These are phyloP conservation scores for Lasioglossum calceatum DNA, from an alignment of 2,888 invertebrate species.

Conservation along the genomic window DNA sequence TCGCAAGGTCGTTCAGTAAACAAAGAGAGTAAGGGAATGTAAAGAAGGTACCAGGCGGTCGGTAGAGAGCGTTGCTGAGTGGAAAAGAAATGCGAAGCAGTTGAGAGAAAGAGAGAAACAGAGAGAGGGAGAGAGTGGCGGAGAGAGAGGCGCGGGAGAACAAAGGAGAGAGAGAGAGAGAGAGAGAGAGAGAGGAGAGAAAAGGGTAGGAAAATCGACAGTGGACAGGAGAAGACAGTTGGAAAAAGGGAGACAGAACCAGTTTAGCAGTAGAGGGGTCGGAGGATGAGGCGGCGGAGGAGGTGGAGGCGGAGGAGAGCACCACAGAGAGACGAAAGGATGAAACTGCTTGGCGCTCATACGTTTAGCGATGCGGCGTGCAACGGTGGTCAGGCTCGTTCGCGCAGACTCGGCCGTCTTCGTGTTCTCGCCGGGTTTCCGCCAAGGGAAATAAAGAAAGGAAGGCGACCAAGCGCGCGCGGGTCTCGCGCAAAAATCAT, in stretches of 20 bases:
- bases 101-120: not conserved
- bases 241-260: not conserved
- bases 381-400: conserved; percentile 52
- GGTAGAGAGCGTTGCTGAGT: not conserved
- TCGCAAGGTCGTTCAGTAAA: conserved; percentile 51
- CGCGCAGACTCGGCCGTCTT: conserved; percentile 77
- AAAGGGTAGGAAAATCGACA: not conserved
- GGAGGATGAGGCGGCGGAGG: not conserved
- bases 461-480: conserved; percentile 70
- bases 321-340: conserved; percentile 23
- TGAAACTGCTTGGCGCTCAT: conserved; percentile 44
- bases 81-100: conserved; percentile 38
- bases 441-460: conserved; percentile 75
- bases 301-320: not conserved
- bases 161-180: not conserved
- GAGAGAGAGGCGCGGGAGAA: not conserved
- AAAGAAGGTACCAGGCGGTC: conserved; percentile 23
- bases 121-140: not conserved
- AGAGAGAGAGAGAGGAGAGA: not conserved
- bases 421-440: conserved; percentile 71
- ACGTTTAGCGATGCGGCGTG: conserved; percentile 43
- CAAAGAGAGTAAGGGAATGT: conserved; percentile 51
- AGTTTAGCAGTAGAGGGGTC: not conserved
- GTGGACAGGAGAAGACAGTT: not conserved
- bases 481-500: conserved; percentile 77